Conservation (phyloP, 2,888 invertebrate species). For the Drosophila nr. fundita region DNA sequence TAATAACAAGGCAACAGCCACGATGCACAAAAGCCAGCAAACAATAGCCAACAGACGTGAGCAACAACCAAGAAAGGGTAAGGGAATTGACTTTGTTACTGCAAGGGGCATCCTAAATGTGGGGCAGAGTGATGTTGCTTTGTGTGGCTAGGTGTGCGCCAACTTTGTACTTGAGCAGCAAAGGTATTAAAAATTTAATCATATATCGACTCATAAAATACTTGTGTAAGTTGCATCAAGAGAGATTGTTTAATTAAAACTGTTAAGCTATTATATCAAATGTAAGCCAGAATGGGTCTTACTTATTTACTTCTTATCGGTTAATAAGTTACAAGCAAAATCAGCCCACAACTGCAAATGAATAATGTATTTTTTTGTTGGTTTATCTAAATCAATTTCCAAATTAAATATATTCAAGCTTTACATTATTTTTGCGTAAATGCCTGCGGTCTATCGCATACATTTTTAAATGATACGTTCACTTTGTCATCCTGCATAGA, state of each 20-base stretch:
- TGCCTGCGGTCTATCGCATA: conserved; percentile 4
- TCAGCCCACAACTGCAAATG: not conserved
- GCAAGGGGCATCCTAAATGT: not conserved
- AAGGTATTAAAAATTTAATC: conserved; percentile 47
- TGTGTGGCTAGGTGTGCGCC: conserved; percentile 48
- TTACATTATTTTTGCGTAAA: conserved; percentile 20
- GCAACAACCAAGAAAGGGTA: not conserved
- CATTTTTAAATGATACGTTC: conserved; percentile 56
- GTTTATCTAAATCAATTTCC: not conserved
- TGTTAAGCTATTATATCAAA: not conserved
- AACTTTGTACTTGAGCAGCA: conserved; percentile 26
- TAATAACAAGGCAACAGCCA: conserved; percentile 41
- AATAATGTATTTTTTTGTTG: not conserved
- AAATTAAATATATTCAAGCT: not conserved
- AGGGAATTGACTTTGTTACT: not conserved
- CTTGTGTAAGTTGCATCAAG: conserved; percentile 2
- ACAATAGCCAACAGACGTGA: conserved; percentile 46
- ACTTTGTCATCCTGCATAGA: conserved; percentile 63
- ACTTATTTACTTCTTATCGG: not conserved
- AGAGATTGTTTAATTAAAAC: conserved; percentile 12
- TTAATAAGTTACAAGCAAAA: not conserved
- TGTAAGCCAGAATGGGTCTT: not conserved
- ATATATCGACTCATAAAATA: conserved; percentile 19
- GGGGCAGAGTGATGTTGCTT: conserved; percentile 11
- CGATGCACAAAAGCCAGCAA: conserved; percentile 58